phyloP scores from a whole-genome alignment of 2,113 vertebrate genomes.

The Naja naja region DNA sequence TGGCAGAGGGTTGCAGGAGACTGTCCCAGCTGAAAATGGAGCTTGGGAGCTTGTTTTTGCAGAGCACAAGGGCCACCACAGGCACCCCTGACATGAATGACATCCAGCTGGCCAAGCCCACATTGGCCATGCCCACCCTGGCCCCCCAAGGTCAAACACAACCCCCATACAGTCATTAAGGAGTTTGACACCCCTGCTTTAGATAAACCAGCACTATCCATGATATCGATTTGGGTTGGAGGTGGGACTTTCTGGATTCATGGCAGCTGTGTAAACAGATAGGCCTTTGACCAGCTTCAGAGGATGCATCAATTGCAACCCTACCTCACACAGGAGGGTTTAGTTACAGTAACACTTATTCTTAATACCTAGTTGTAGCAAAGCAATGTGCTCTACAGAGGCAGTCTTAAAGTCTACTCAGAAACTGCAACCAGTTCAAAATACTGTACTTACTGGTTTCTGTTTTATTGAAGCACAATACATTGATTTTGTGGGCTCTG shows the following conservation, averaged over 20 bases:
- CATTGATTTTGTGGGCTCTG: neutral
- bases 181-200: neutral
- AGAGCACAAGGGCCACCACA: no score
- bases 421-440: neutral
- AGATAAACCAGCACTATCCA: neutral
- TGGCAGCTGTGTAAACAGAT: neutral
- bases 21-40: no score
- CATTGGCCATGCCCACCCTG: no score
- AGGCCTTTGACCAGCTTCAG: neutral
- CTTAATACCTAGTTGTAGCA: neutral
- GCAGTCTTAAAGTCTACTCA: neutral
- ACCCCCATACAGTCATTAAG: no score
- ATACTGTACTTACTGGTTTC: neutral
- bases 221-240: neutral
- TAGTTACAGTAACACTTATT: neutral
- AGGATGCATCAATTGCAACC: neutral
- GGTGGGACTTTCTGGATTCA: neutral
- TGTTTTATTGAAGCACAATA: neutral
- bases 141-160: no score
- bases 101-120: no score
- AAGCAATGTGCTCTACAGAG: neutral
- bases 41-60: no score
- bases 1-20: no score
- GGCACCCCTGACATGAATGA: no score
- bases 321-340: neutral